Conservation (phyloP, 2,888 invertebrate species). For the Metallyticus violacea region DNA sequence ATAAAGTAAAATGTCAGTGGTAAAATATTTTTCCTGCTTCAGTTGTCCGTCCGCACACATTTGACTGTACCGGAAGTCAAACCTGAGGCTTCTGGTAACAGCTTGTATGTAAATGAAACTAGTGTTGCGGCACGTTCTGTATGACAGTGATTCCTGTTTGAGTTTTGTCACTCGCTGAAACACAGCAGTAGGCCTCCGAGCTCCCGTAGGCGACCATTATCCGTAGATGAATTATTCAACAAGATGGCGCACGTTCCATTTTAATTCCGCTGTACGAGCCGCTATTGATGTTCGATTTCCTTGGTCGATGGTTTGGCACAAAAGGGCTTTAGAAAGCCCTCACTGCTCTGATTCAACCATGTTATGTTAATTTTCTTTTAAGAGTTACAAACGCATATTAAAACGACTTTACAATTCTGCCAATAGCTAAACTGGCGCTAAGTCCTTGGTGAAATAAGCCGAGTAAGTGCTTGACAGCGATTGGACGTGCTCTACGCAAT, state of each 20-base stretch:
- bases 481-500: too few species aligned
- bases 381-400: background rate
- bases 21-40: too few species aligned
- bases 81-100: background rate
- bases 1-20: too few species aligned
- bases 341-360: background rate
- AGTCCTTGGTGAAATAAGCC: background rate
- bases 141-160: background rate
- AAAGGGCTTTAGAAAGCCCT: background rate
- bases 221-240: background rate
- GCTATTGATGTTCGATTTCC: background rate
- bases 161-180: background rate
- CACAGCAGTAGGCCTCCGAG: background rate
- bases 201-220: background rate
- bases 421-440: background rate
- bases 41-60: too few species aligned
- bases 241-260: background rate
- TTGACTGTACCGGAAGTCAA: background rate
- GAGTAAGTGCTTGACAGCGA: too few species aligned
- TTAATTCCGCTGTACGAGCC: background rate
- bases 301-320: background rate
- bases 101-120: background rate
- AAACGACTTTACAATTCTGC: background rate
- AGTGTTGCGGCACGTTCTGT: background rate
- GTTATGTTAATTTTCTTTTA: background rate